Percentiles rank a stretch among this genome's conserved stretches.
Conservation (phyloP, 2,888 invertebrate species). For the Volucella inflata region DNA sequence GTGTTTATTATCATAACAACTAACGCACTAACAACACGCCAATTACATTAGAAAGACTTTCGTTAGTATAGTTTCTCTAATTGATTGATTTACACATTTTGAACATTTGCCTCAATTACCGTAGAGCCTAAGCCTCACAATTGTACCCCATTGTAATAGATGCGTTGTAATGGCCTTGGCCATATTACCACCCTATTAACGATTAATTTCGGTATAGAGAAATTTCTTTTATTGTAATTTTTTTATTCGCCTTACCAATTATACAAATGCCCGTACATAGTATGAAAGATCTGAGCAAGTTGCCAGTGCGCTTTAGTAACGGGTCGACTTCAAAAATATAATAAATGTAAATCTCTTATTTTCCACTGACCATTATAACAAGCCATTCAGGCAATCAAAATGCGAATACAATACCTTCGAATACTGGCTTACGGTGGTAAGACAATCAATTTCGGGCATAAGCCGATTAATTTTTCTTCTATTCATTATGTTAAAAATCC, state of each 20-base stretch:
- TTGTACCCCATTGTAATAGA: not conserved
- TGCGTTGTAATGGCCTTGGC: slow-evolving; percentile 48
- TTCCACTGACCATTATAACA: too few relatives aligned
- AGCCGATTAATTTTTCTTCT: slow-evolving; percentile 39
- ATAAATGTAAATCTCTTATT: too few relatives aligned
- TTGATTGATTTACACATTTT: not conserved
- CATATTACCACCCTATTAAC: slow-evolving; percentile 22
- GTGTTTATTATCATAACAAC: slow-evolving; percentile 16
- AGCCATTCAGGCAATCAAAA: slow-evolving; percentile 12
- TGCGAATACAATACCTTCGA: slow-evolving; percentile 35
- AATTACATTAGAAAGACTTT: not conserved
- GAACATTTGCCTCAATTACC: not conserved
- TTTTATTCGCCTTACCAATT: slow-evolving; percentile 9
- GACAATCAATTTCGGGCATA: slow-evolving; percentile 47
- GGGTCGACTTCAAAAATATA: not conserved
- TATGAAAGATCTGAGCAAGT: not conserved
- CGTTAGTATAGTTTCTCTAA: slow-evolving; percentile 37
- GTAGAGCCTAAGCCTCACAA: slow-evolving; percentile 9
- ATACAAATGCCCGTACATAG: not conserved
- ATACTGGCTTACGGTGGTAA: slow-evolving; percentile 13
- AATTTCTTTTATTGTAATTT: slow-evolving; percentile 45
- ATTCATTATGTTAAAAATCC: not conserved
- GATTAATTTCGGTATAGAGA: slow-evolving; percentile 26
- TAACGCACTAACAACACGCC: slow-evolving; percentile 21
- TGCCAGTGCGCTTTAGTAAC: slow-evolving; percentile 3